phyloP scores from a whole-genome alignment of 2,888 invertebrate genomes.

The Drosophila anceps region DNA sequence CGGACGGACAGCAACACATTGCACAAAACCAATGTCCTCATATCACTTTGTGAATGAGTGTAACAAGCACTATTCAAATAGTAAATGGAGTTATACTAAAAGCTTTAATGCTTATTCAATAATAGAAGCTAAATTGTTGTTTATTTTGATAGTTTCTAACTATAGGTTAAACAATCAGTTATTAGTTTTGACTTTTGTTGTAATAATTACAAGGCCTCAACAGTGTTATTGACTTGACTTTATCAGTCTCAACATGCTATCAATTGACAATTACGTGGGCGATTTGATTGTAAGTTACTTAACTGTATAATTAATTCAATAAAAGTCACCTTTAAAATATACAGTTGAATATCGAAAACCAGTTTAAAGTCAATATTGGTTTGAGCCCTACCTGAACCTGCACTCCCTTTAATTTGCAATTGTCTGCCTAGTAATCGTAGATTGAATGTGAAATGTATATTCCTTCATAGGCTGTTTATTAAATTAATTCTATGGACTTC shows the following conservation, averaged over 20 bases:
- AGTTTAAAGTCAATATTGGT: not conserved
- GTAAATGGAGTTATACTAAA: not conserved
- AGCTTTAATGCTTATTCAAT: not conserved
- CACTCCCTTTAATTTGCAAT: not conserved
- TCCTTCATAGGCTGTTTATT: conserved; percentile 7
- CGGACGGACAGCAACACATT: too few species aligned
- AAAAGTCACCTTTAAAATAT: not conserved
- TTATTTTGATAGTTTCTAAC: not conserved
- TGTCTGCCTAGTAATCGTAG: not conserved
- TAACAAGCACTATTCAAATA: not conserved
- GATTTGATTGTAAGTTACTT: not conserved
- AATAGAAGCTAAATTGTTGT: not conserved
- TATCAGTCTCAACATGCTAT: not conserved
- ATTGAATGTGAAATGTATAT: conserved; percentile 1
- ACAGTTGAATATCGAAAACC: not conserved
- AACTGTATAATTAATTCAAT: not conserved
- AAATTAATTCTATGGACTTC: conserved; percentile 2
- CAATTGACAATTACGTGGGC: not conserved
- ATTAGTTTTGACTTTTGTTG: not conserved
- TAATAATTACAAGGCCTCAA: not conserved
- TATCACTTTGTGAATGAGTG: too few species aligned
- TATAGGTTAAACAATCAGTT: not conserved
- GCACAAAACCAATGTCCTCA: too few species aligned
- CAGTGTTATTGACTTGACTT: not conserved
- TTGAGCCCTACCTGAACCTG: not conserved